Evolutionary conservation across 2,888 invertebrate species (phyloP).

Genomic region (Lasioglossum morio): DNA sequence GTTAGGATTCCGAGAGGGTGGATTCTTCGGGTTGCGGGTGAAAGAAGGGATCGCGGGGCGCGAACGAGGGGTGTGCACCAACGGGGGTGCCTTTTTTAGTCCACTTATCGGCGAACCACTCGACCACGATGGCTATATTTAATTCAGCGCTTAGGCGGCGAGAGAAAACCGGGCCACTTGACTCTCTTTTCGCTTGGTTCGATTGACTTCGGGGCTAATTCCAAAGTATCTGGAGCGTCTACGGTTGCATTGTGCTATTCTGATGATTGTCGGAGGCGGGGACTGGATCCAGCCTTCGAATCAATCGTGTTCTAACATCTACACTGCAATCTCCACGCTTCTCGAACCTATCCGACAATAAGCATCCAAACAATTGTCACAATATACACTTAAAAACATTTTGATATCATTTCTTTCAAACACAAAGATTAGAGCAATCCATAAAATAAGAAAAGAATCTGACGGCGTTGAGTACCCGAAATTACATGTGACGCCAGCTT

Average conservation of each 20-base stretch:
- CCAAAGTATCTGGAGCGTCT: constrained; percentile 24
- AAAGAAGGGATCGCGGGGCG: constrained; percentile 9
- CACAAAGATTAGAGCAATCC: not conserved
- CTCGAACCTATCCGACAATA: not conserved
- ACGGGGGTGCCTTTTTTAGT: constrained; percentile 37
- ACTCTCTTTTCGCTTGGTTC: constrained; percentile 41
- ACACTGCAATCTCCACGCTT: not conserved
- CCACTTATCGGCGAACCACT: constrained; percentile 57
- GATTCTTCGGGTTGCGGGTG: constrained; percentile 8
- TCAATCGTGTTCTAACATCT: not conserved
- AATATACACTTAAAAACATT: not conserved
- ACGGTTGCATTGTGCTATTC: not conserved
- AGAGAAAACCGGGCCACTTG: constrained; percentile 49
- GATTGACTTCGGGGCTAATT: constrained; percentile 46
- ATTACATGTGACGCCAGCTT: no score
- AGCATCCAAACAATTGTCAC: not conserved
- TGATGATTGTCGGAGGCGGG: constrained; percentile 7
- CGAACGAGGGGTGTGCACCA: constrained; percentile 20
- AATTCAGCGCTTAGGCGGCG: constrained; percentile 57
- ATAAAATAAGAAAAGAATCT: not conserved
- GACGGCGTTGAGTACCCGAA: no score
- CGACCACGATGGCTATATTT: constrained; percentile 61
- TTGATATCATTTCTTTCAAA: not conserved
- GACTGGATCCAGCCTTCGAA: not conserved
- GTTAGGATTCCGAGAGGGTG: constrained; percentile 1